A percentile compares a stretch with the other conserved stretches of the same genome.
These are phyloP conservation scores for Cydia splendana DNA, from an alignment of 1,140 invertebrate genomes.

Conservation along the genomic window DNA sequence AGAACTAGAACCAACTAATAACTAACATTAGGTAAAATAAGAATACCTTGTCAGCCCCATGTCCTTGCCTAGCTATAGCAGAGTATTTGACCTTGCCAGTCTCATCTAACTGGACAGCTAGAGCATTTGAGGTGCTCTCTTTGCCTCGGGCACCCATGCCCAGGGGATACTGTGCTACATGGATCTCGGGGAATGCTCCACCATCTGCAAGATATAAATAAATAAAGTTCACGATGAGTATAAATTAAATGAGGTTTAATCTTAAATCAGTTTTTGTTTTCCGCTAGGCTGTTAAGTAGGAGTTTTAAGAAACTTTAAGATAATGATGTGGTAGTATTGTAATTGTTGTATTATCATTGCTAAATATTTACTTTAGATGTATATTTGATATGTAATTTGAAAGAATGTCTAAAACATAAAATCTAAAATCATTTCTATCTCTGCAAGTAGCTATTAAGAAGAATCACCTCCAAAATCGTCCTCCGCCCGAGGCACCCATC, in stretches of 20 bases:
- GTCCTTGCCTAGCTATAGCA: constrained; percentile 95
- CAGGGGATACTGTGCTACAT: constrained; percentile 97
- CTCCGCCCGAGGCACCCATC: constrained; percentile 93
- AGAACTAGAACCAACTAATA: too few relatives aligned
- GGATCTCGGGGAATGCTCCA: constrained; percentile 99
- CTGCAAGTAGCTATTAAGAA: too few relatives aligned
- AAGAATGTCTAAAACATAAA: too few relatives aligned
- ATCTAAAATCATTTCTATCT: too few relatives aligned
- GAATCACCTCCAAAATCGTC: constrained; percentile 87
- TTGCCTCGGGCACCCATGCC: constrained; percentile 93
- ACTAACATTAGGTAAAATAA: background rate
- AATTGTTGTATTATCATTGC: too few relatives aligned
- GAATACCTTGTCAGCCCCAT: constrained; percentile 94
- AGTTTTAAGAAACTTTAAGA: too few relatives aligned
- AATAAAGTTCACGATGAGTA: background rate
- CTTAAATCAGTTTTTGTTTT: too few relatives aligned
- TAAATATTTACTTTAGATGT: too few relatives aligned
- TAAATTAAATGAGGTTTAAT: too few relatives aligned
- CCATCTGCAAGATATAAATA: constrained; percentile 87
- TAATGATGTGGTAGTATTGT: too few relatives aligned
- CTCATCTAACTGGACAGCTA: constrained; percentile 96
- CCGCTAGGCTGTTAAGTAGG: too few relatives aligned
- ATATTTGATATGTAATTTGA: too few relatives aligned
- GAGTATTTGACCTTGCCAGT: constrained; percentile 98
- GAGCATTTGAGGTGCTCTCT: constrained; percentile 91